Evolutionary conservation across 2,888 invertebrate genomes (phyloP).

Genomic region (Falcaria lacertinaria): DNA sequence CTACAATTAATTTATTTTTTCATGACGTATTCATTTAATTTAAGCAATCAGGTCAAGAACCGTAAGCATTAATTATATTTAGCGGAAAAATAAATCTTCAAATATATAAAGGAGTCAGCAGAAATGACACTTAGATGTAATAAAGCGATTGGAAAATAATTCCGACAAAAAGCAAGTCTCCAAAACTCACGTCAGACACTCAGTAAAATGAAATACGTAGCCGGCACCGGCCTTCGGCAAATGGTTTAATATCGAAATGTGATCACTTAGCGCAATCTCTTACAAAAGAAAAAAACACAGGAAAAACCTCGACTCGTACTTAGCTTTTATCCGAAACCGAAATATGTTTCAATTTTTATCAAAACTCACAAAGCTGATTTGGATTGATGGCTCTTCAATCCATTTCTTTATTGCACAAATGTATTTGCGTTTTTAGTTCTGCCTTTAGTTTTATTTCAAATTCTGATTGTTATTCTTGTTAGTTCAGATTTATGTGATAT

Average conservation of each 20-base stretch:
- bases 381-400: conserved; percentile 57
- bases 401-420: conserved; percentile 33
- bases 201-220: conserved; percentile 79
- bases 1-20: background rate
- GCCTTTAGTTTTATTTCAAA: conserved; percentile 14
- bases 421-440: conserved; percentile 9
- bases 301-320: conserved; percentile 62
- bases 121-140: conserved; percentile 61
- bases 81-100: conserved; percentile 12
- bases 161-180: conserved; percentile 73
- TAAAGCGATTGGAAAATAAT: conserved; percentile 73
- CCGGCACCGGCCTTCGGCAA: conserved; percentile 75
- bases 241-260: conserved; percentile 80
- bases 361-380: conserved; percentile 51
- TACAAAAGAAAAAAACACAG: conserved; percentile 73
- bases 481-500: conserved; percentile 9
- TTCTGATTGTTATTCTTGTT: conserved; percentile 13
- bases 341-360: conserved; percentile 70
- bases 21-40: too few species aligned
- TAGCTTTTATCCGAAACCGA: conserved; percentile 70
- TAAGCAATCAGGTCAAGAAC: too few species aligned
- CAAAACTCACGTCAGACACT: conserved; percentile 76
- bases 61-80: conserved; percentile 3
- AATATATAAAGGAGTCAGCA: conserved; percentile 40
- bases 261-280: conserved; percentile 80